phyloP scores from a whole-genome alignment of 1,140 invertebrate species.

The Drosophila nigromelanica region DNA sequence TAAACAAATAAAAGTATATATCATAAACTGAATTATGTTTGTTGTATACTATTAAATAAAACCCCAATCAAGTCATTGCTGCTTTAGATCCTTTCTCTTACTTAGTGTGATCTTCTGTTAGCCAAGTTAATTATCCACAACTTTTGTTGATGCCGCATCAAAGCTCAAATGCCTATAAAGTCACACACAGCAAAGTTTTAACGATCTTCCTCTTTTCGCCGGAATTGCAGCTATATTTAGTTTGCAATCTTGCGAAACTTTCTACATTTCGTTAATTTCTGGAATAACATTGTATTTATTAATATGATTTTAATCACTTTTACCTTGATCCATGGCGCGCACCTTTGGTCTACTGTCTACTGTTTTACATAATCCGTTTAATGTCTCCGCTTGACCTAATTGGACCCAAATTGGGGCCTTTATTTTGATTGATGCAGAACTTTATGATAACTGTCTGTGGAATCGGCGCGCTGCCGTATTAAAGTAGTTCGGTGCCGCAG shows the following conservation, averaged over 20 bases:
- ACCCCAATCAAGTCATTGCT: too few relatives aligned
- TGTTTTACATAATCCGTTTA: slow-evolving; percentile 35
- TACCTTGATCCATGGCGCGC: slow-evolving; percentile 51
- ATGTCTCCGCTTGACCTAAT: slow-evolving; percentile 50
- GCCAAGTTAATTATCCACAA: not conserved
- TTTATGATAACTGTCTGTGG: slow-evolving; percentile 30
- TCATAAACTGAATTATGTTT: too few relatives aligned
- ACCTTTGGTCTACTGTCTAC: slow-evolving; percentile 34
- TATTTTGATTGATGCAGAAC: slow-evolving; percentile 73
- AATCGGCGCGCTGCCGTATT: slow-evolving; percentile 4
- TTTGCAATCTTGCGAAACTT: slow-evolving; percentile 2
- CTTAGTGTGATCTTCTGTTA: too few relatives aligned
- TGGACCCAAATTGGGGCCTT: slow-evolving; percentile 33
- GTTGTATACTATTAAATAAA: too few relatives aligned
- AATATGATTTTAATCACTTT: slow-evolving; percentile 70
- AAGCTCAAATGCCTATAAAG: not conserved
- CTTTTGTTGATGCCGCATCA: not conserved
- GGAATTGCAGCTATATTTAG: slow-evolving; percentile 16
- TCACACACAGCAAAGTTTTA: not conserved
- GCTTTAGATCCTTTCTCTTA: too few relatives aligned
- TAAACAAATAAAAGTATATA: too few relatives aligned
- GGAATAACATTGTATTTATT: slow-evolving; percentile 37
- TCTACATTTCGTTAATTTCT: not conserved
- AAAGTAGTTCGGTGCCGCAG: slow-evolving; percentile 10
- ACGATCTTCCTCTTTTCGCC: slow-evolving; percentile 6